Evolutionary conservation across 2,888 invertebrate genomes (phyloP), one percentile per base, ranked within the genome.

Genomic region (Athalia rosae): DNA sequence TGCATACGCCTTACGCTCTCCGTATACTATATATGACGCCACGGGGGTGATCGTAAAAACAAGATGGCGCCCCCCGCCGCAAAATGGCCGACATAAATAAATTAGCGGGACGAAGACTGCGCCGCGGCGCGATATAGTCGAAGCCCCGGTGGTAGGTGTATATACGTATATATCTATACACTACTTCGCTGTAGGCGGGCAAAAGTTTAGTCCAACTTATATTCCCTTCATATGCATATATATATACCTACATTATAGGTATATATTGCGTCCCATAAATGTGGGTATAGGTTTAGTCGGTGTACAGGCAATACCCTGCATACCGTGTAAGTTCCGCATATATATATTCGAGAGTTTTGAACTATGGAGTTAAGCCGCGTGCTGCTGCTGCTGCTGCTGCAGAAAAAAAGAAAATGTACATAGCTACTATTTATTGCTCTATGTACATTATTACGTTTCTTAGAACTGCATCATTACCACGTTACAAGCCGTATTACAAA

Each of bases 81-180:
- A 85, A 87, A 87, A 87, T 88, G 87, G 88, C 86, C 81, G 85
- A 78, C 82, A 84, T 88, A 86, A 88, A 87, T 88, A 88, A 88
- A 87, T 80, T 82, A 83, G 81, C 80, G 78, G 77, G 77, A 80
- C 77, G 78, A 66, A 74, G 79, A 77, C 77, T 64, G 76, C 64
- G 77, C 76, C 76, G 79, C 56, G 13, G 41, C 28, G 28, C 28
- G 28, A 28, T 28, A 28, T 28, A 28, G 28, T 28, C 28, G 28
- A 28, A 28, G 28, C 28, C 28, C 28, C 28, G 28, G 28, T 28
- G 28, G 28, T 28, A 28, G 64, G 53, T 63, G 48, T 56, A 61
- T 74, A 69, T 78, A 43, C 77, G 50, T 76, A 50, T 53, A 69
- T 78, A 50, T 43, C 56, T 76, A 9, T 76, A 53, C 50, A 47